Percentiles rank a stretch among this genome's conserved stretches.
phyloP scores from a whole-genome alignment of 1,140 invertebrate species.

The Rhyzopertha dominica region DNA sequence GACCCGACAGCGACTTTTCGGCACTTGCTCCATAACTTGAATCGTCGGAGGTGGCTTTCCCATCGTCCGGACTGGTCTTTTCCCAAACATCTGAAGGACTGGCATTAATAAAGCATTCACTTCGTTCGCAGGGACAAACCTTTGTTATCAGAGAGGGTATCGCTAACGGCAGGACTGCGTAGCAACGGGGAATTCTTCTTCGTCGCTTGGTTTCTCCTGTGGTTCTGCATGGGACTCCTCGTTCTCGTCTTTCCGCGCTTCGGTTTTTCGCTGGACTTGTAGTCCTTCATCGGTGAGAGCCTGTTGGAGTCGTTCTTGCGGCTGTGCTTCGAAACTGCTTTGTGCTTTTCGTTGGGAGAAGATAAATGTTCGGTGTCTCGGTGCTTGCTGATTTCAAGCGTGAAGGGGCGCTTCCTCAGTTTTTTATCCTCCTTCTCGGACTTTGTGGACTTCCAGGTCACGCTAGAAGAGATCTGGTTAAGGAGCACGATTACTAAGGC shows the following conservation, averaged over 20 bases:
- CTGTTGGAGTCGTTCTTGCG: slow-evolving; percentile 49
- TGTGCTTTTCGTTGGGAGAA: slow-evolving; percentile 33
- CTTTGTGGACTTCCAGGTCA: slow-evolving; percentile 22
- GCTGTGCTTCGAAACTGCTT: slow-evolving; percentile 50
- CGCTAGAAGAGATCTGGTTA: too few species aligned
- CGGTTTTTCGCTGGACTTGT: slow-evolving; percentile 31
- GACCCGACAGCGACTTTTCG: slow-evolving; percentile 42
- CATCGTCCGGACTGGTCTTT: too few species aligned
- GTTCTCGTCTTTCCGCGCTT: slow-evolving; percentile 52
- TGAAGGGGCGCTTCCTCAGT: slow-evolving; percentile 55
- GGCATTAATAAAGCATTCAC: too few species aligned
- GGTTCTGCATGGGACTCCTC: slow-evolving; percentile 52
- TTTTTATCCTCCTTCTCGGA: slow-evolving; percentile 64
- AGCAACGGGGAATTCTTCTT: slow-evolving; percentile 43
- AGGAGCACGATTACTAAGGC: too few species aligned
- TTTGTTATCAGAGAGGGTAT: too few species aligned
- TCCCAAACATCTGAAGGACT: too few species aligned
- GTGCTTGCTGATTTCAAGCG: slow-evolving; percentile 59
- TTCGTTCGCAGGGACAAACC: too few species aligned
- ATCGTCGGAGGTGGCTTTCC: slow-evolving; percentile 65
- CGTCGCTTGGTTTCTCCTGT: slow-evolving; percentile 34
- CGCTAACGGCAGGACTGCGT: too few species aligned
- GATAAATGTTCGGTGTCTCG: slow-evolving; percentile 45
- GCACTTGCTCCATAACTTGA: slow-evolving; percentile 55
- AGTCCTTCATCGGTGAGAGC: slow-evolving; percentile 43